Evolutionary conservation across 2,797 vertebrate genomes (phyloP), one percentile per base, ranked within the genome.

Genomic region (Periophthalmus magnuspinnatus): DNA sequence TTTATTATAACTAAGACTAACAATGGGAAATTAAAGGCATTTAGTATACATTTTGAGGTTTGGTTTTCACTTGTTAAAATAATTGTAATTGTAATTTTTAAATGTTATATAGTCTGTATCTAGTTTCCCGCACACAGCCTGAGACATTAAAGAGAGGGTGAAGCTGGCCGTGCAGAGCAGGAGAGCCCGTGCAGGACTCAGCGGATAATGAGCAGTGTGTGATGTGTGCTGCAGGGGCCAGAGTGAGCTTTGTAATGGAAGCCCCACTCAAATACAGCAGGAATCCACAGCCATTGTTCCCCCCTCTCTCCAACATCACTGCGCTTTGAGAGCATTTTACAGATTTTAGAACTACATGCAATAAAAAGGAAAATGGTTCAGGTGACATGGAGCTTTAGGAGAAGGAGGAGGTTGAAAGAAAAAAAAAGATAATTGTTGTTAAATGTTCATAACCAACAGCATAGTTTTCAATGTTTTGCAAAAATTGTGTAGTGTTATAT

Each of bases 161-260:
- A 81, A 72, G 67, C 73, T 56, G 58, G 70, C 77, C 34, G 84
- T 21, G 76, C 68, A 32, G 78, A 72, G 79, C 36, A 8, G 73
- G 75, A 55, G 66, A 11, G 69, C 65, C 71, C 74, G 71, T 36
- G 36, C 17, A 84, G 77, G 84, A 83, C 83, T 84, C 77, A 0
- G 77, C 63, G 71, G 82, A 84, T 88, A 87, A 89, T 80, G 78
- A 88, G 85, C 76, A 72, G 81, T 48, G 71, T 84, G 78, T 81
- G 81, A 84, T 84, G 79, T 82, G 81, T 65, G 83, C 83, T 76
- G 73, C 81, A 75, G 82, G 84, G 75, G 68, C 72, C 47, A 19
- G 63, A 52, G 76, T 61, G 72, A n/a, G 75, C 77, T 74, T 73
- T 54, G 78, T 81, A 80, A 88, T 81, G 82, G 85, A 82, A 71